A percentile compares a stretch with the other conserved stretches of the same genome.
Conservation (phyloP, 2,113 vertebrate species). For the Podarcis cretensis region DNA sequence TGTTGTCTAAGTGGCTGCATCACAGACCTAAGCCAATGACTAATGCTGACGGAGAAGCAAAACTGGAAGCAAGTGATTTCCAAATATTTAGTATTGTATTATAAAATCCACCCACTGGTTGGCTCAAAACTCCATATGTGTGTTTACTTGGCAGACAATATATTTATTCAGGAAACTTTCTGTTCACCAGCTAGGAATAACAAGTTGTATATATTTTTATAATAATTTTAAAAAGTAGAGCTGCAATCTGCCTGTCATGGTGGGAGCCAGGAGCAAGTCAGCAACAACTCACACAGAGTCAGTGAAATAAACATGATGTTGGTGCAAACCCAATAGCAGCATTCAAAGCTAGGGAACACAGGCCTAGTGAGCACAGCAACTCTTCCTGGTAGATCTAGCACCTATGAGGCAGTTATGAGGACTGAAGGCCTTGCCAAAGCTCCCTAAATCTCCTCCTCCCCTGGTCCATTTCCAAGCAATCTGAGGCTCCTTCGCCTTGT, state of each 20-base stretch:
- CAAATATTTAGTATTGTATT: constrained; percentile 11
- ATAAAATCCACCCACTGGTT: constrained; percentile 24
- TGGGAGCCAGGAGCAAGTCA: no score
- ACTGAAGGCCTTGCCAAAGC: no score
- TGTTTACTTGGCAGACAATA: background rate
- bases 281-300: no score
- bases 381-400: no score
- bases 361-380: no score
- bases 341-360: no score
- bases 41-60: background rate
- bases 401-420: no score
- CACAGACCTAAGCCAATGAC: constrained; percentile 38
- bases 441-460: no score
- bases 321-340: no score
- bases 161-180: background rate
- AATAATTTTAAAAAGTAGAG: background rate
- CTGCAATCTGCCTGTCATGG: background rate
- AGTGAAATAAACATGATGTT: no score
- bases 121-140: constrained; percentile 20
- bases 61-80: background rate
- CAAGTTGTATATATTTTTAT: background rate
- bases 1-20: constrained; percentile 1
- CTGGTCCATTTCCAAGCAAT: no score
- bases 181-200: background rate
- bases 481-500: no score